Base-by-base conservation (phyloP, 2,888 invertebrate species). In the Nemurella pictetii region DNA sequence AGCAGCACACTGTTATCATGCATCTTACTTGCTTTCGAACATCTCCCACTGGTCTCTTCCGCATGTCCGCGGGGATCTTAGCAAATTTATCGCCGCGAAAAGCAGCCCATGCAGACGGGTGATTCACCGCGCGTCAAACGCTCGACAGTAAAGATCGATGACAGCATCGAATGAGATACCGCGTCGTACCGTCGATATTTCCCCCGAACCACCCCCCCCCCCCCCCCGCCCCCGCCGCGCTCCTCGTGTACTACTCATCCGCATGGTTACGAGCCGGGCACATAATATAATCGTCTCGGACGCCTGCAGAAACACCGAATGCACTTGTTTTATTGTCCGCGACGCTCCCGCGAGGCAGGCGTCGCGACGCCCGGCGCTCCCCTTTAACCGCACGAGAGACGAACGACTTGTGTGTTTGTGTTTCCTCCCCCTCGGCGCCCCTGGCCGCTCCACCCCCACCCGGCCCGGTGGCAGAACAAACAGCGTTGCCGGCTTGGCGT, bases 291-390 rank as follows among this genome's bases (percentile, higher is more conserved):
- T 35, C 9, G 20, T 55, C 9, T 55, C 20, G 55, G 55, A 12
- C 9, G 3, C 55, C 55, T 1, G 55, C 20, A 7, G 55, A 55
- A 12, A 3, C 15, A 3, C 15, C 55, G 55, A 7, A 12, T 55
- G 55, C 55, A 55, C 15, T 55, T 55, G 55, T 55, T 55, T 55
- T 55, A 55, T 55, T 55, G 55, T 55, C 55, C 55, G 55, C 55
- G 55, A 55, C 55, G 55, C 55, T 55, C 55, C 55, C 55, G 55
- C 55, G 55, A 20, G 55, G 55, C 55, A 12, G 55, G 55, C 55
- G 55, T 85, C 86, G 86, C 84, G 81, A 85, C 82, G 36, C 80
- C 27, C 78, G 74, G 75, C 80, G 74, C 30, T 85, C 85, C 85
- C 85, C 85, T 85, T 83, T 55, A 82, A 83, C 83, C 29, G n/a